Base-by-base conservation (phyloP, 2,797 vertebrate species). In the Callimico goeldii region DNA sequence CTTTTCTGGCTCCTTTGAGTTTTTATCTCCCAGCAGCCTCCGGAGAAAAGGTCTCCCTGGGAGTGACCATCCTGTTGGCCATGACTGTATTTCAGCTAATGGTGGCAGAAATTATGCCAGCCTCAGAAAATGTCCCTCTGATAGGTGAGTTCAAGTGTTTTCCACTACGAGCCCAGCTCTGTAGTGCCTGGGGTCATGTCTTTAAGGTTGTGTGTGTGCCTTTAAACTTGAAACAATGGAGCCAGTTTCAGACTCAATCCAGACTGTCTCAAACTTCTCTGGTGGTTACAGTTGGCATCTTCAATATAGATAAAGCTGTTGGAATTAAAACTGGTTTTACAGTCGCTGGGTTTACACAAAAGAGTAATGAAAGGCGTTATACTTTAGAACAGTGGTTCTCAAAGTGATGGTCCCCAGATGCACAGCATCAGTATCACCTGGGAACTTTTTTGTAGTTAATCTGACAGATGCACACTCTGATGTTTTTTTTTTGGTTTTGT, bases 101-200 rank as follows among this genome's bases (percentile, higher is more conserved):
- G 99, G 99, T 99, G 97, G 99, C 99, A 67, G 99, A 99, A 98
- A 99, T 99, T 98, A 99, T 99, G 99, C 99, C 99, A 2, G 99
- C 99, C 46, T 99, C 99, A 41, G 99, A 99, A 98, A 99, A 99
- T 4, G 99, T 99, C 72, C 99, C 99, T 58, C 99, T 99, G 77
- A 99, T 99, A 98, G 99, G 99, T 99, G 96, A 98, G 99, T 96
- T 93, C 85, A 41, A 86, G 67, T 1, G 2, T 85, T 48, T 93
- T 7, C 12, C 4, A 43, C 61, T 41, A 28, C 7, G 7, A 86
- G 11, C 22, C 86, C 61, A 33, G 43, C 36, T 76, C 83, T n/a
- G 33, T 79, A 36, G 50, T 24, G 36, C 50, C 4, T 19, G n/a
- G 1, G 14, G 22, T 81, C n/a, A 39, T 26, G n/a, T 7, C n/a